Conservation (phyloP, 1,140 invertebrate genomes). For the Oryzaephilus surinamensis region DNA sequence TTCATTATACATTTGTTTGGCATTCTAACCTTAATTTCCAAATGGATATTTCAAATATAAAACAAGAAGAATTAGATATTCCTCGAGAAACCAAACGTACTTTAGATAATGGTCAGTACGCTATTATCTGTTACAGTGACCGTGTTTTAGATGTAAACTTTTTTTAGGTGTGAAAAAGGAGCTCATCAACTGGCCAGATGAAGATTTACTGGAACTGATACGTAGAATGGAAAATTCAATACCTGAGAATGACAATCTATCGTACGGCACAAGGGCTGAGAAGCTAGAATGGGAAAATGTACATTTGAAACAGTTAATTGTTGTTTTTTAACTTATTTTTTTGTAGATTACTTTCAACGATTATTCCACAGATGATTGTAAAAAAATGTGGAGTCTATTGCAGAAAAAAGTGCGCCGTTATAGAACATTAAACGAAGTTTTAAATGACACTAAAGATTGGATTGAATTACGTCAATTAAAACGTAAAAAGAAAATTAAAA, state of each 20-base stretch:
- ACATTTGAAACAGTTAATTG: constrained; percentile 9
- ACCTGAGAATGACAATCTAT: constrained; percentile 25
- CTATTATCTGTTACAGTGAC: no score
- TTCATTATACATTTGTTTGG: no score
- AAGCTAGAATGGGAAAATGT: constrained; percentile 32
- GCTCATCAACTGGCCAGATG: constrained; percentile 26
- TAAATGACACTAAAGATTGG: constrained; percentile 40
- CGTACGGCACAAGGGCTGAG: constrained; percentile 22
- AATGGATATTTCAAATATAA: no score
- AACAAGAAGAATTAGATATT: no score
- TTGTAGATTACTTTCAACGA: constrained; percentile 36
- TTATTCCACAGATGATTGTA: constrained; percentile 36
- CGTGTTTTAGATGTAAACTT: no score
- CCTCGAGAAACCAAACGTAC: no score
- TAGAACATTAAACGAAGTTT: constrained; percentile 38
- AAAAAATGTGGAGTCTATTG: constrained; percentile 36
- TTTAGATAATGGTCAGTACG: no score
- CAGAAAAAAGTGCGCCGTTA: constrained; percentile 37
- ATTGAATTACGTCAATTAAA: constrained; percentile 38
- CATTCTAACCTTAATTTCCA: no score
- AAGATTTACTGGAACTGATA: constrained; percentile 26
- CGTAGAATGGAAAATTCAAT: constrained; percentile 25
- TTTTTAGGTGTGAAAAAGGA: no score
- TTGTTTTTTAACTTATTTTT: constrained; percentile 11
- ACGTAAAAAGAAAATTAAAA: constrained; percentile 21